Evolutionary conservation across 2,888 invertebrate species (phyloP).

Genomic region (Aporophyla nigra): DNA sequence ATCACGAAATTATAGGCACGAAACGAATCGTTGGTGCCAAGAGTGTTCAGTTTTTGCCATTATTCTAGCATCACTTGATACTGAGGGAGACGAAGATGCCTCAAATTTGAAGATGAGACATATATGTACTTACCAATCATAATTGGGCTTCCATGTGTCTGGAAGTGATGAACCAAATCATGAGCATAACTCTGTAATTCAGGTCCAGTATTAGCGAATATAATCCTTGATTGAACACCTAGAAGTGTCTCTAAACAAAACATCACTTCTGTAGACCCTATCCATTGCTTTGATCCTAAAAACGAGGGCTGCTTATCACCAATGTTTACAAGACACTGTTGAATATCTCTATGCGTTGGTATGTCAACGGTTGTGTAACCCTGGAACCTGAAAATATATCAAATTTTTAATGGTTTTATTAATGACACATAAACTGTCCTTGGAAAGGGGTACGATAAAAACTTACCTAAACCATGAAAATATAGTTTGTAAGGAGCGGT

Average conservation of each 20-base stretch:
- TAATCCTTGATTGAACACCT: slow-evolving; percentile 94
- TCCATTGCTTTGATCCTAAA: slow-evolving; percentile 98
- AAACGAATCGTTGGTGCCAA: too few species aligned
- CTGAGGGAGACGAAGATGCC: not conserved
- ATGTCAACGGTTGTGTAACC: slow-evolving; percentile 94
- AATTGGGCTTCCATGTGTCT: slow-evolving; percentile 97
- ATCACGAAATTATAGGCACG: not conserved
- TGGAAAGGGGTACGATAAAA: not conserved
- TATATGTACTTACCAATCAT: slow-evolving; percentile 96
- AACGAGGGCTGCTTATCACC: slow-evolving; percentile 97
- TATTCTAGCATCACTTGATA: not conserved
- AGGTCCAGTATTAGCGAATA: slow-evolving; percentile 96
- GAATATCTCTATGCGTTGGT: slow-evolving; percentile 96
- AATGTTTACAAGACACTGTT: slow-evolving; percentile 97
- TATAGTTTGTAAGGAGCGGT: slow-evolving; percentile 98
- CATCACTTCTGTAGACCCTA: slow-evolving; percentile 99
- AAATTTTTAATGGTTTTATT: not conserved
- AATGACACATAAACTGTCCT: not conserved
- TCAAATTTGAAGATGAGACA: not conserved
- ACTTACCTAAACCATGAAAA: slow-evolving; percentile 97
- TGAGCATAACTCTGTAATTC: slow-evolving; percentile 95
- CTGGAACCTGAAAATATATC: slow-evolving; percentile 91
- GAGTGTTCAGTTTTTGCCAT: too few species aligned
- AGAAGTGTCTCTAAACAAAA: slow-evolving; percentile 96
- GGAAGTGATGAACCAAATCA: slow-evolving; percentile 97